These are phyloP conservation scores for Centropus unirufus DNA, from an alignment of 2,113 vertebrate genomes.

Conservation along the genomic window DNA sequence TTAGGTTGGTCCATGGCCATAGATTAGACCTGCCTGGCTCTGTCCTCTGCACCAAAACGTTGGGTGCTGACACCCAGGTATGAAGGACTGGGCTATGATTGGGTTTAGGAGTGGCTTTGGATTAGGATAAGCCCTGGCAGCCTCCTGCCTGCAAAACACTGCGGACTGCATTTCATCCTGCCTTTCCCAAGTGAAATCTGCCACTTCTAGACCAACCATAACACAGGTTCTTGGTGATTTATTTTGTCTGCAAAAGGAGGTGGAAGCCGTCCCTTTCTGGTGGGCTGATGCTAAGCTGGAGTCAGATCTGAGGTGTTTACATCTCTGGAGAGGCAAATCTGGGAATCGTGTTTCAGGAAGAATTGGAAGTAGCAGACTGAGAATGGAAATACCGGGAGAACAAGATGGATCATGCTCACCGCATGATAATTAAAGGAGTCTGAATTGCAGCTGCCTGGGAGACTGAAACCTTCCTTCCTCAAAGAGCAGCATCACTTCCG, in stretches of 20 bases:
- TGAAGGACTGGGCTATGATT: background rate
- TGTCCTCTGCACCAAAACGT: background rate
- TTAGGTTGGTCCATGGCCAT: background rate
- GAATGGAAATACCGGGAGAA: conserved; percentile 14
- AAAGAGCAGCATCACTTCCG: background rate
- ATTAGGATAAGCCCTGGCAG: background rate
- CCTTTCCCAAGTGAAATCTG: background rate
- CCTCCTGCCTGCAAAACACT: background rate
- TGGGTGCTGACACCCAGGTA: background rate
- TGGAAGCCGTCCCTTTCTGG: background rate
- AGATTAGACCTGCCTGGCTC: background rate
- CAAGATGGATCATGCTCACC: background rate
- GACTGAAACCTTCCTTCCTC: background rate
- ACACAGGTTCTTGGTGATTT: accelerated
- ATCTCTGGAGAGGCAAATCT: background rate
- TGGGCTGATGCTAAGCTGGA: background rate
- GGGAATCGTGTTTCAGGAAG: background rate
- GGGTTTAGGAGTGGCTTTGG: background rate
- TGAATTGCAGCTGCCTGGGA: background rate
- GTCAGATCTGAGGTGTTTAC: background rate
- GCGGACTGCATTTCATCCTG: accelerated
- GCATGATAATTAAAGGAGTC: background rate
- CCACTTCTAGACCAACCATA: too few species aligned
- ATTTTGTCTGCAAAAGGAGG: background rate
- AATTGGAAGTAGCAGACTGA: background rate